These are phyloP conservation scores for Drosophila erecta DNA, from an alignment of 1,140 invertebrate genomes.

Conservation along the genomic window DNA sequence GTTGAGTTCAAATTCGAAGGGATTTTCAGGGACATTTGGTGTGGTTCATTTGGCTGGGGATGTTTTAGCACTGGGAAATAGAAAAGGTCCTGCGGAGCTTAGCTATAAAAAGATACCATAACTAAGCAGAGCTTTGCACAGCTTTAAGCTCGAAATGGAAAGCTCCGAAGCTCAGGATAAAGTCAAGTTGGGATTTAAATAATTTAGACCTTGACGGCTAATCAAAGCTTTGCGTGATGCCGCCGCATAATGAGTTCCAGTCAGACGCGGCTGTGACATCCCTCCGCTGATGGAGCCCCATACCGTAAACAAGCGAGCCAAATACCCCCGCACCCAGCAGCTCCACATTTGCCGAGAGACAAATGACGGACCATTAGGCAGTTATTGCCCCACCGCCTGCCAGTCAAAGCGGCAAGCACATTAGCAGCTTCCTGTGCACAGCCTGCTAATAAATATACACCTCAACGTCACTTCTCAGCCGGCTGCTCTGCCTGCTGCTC, in stretches of 20 bases:
- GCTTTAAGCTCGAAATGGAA: neutral
- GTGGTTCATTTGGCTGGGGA: neutral
- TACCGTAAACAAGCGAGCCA: neutral
- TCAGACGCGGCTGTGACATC: constrained; percentile 17
- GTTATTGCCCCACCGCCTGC: constrained; percentile 72
- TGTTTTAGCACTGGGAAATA: constrained; percentile 5
- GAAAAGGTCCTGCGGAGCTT: neutral
- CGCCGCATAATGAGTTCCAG: constrained; percentile 46
- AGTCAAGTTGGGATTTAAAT: constrained; percentile 7
- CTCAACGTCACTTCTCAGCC: constrained; percentile 27
- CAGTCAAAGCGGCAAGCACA: constrained; percentile 75
- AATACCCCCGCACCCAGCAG: neutral
- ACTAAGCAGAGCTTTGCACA: constrained; percentile 27
- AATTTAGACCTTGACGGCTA: constrained; percentile 33
- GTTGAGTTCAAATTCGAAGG: constrained; percentile 38
- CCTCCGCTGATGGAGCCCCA: constrained; percentile 2
- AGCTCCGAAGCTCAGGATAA: constrained; percentile 28
- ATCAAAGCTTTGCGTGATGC: constrained; percentile 30
- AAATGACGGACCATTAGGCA: constrained; percentile 76
- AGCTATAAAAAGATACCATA: constrained; percentile 50
- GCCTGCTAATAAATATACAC: constrained; percentile 75
- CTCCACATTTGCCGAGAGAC: constrained; percentile 37
- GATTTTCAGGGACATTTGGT: constrained; percentile 9
- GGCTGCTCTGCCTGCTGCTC: neutral
- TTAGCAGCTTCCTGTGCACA: constrained; percentile 74